Evolutionary conservation across 2,113 vertebrate species (phyloP).

Genomic region (Bos javanicus): DNA sequence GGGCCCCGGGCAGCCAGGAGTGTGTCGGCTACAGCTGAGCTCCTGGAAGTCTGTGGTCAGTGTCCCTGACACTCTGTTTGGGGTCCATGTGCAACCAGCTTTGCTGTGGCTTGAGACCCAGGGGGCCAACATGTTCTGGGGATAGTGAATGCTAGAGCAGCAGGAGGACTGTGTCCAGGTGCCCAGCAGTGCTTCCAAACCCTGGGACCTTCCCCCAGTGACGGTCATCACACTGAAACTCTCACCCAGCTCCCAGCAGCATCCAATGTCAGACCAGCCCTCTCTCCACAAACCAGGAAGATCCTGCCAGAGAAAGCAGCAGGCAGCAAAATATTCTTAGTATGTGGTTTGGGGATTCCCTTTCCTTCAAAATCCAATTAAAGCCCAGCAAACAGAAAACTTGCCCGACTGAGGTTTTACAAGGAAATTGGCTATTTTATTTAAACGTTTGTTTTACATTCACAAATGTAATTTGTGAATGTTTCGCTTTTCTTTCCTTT

Average conservation of each 20-base stretch:
- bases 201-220: neutral
- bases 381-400: neutral
- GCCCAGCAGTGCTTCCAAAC: neutral
- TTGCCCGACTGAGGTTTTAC: neutral
- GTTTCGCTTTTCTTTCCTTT: neutral
- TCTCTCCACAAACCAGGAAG: neutral
- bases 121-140: neutral
- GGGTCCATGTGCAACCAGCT: neutral
- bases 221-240: fast-evolving
- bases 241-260: neutral
- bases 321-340: neutral
- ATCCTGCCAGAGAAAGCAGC: neutral
- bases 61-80: neutral
- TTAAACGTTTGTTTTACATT: neutral
- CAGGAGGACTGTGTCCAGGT: fast-evolving
- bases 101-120: neutral
- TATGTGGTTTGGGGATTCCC: neutral
- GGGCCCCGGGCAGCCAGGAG: fast-evolving
- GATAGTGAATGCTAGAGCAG: neutral
- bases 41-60: neutral
- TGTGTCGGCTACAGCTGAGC: neutral
- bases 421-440: neutral
- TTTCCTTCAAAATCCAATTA: neutral
- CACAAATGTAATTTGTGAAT: neutral
- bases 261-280: neutral